Base-by-base conservation (phyloP, 30 jellyfish, hydroid and myxozoan genomes). In the Hydra vulgaris region DNA sequence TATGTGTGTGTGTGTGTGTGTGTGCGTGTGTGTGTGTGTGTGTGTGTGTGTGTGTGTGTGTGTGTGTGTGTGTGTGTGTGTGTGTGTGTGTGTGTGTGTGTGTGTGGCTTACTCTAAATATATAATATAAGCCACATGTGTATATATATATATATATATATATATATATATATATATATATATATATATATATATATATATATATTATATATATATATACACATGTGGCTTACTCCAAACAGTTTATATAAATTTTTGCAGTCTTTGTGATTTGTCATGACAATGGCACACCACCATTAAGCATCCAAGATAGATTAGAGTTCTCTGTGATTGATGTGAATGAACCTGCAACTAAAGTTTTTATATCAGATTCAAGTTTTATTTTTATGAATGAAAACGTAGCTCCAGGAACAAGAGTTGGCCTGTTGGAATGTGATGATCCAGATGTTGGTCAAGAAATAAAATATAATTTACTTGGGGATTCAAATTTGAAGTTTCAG, bases 361-460 rank as follows among this genome's bases (percentile, higher is more conserved):
- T 72, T 53, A 82, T 90, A 53, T 70, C 56, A 24, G 85, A 88
- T 0, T 67, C 85, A 27, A 69, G 52, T 0, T 21, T 27, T 21
- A 77, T 82, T 23, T 17, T 20, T 27, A 27, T 90, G 52, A 76
- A 78, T 24, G 97, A 90, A 26, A 90, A 90, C 81, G 26, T 94
- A 27, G 85, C 87, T 0, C 73, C 76, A 0, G 95, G 84, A 66
- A 72, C 87, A 22, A 88, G 74, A 0, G 85, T 82, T 73, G 97
- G 95, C 5, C 82, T 25, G 21, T 78, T 90, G 79, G 66, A 79
- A 1, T 82, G 95, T 73, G 17, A 26, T 54, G 97, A 90, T 68
- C 94, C 88, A 54, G 97, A 90, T 70, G 78, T 54, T 21, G 84
- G 86, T 19, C 97, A 90, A 75, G 78, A 80, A 18, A 87, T 79